Percentiles rank a stretch among this genome's conserved stretches.
Evolutionary conservation across 2,888 invertebrate species (phyloP).

Genomic region (Coleophora deauratella): DNA sequence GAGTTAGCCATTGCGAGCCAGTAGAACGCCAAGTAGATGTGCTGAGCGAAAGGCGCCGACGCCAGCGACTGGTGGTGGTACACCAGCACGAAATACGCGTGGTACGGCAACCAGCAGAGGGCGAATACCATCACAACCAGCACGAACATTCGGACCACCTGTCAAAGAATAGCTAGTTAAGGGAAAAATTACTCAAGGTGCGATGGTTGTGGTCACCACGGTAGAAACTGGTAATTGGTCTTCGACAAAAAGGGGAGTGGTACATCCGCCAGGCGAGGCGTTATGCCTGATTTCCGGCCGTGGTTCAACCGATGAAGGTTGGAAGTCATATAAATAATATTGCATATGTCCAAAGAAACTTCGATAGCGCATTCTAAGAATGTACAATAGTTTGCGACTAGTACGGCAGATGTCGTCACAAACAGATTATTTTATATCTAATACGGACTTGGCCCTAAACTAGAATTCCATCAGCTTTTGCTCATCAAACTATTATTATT

Average conservation of each 20-base stretch:
- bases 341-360: no score
- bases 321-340: no score
- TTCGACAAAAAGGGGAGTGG: neutral
- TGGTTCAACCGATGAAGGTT: no score
- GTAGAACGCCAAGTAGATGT: constrained; percentile 88
- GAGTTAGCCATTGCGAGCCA: constrained; percentile 95
- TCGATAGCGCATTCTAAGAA: no score
- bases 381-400: no score
- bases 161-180: constrained; percentile 19
- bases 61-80: constrained; percentile 76
- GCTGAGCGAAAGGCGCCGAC: constrained; percentile 82
- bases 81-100: constrained; percentile 86
- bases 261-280: neutral
- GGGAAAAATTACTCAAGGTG: neutral
- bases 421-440: no score
- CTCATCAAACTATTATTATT: no score
- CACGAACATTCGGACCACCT: constrained; percentile 93
- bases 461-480: no score
- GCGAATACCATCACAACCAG: constrained; percentile 88
- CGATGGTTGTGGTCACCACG: neutral
- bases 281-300: no score
- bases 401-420: no score
- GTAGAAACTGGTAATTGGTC: no score
- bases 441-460: no score
- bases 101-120: constrained; percentile 92